These are phyloP conservation scores for Junonia oenone DNA, from an alignment of 2,888 invertebrate genomes.

Conservation along the genomic window DNA sequence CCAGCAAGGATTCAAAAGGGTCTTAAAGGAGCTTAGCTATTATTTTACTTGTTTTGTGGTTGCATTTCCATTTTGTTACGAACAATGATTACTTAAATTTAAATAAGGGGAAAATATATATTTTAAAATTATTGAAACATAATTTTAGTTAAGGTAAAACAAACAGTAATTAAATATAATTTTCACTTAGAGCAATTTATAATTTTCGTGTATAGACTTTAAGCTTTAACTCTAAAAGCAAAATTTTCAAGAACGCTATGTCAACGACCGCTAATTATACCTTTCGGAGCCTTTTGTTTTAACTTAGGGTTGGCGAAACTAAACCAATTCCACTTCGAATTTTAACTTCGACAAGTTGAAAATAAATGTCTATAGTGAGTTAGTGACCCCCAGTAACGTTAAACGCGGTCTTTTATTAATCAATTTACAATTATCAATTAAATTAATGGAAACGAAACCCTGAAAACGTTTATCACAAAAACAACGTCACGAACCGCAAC, in stretches of 20 bases:
- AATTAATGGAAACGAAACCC: neutral
- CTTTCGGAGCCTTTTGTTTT: no score
- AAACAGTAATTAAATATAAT: no score
- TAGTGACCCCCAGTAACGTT: no score
- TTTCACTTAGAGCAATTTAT: neutral
- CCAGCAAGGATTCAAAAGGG: constrained; percentile 61
- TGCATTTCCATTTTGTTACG: neutral
- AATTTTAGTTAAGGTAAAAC: no score
- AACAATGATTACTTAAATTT: neutral
- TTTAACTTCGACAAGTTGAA: no score
- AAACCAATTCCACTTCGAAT: no score
- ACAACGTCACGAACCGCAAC: constrained; percentile 3
- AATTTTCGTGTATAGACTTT: neutral
- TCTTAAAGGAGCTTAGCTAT: constrained; percentile 25
- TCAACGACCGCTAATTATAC: neutral
- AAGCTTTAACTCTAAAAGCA: neutral
- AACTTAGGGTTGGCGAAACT: no score
- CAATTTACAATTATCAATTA: no score
- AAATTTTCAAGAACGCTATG: neutral
- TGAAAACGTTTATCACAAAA: neutral
- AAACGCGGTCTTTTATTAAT: no score
- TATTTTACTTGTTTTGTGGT: neutral
- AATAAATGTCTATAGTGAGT: no score
- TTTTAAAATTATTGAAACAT: neutral
- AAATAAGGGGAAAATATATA: no score